These are phyloP conservation scores for Fragum sueziense DNA, from an alignment of 2,888 invertebrate genomes.

Conservation along the genomic window DNA sequence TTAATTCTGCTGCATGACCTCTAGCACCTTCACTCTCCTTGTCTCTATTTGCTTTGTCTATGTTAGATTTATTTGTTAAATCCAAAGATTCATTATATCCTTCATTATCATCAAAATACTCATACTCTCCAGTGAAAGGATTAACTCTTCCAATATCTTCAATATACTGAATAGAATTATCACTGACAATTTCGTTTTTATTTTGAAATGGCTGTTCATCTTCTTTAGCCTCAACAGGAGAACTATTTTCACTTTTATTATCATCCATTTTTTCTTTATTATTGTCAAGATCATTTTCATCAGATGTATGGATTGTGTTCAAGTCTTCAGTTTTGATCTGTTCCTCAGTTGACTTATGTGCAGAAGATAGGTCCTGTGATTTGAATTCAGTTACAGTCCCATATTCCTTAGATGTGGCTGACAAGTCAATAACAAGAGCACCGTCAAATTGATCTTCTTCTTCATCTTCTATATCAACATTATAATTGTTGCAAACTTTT, in stretches of 20 bases:
- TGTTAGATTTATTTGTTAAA: constrained; percentile 16
- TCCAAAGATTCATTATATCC: constrained; percentile 8
- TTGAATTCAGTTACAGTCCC: background rate
- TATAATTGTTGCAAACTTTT: no score
- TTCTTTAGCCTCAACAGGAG: no score
- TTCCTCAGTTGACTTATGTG: background rate
- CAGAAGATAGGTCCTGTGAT: background rate
- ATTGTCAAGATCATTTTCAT: background rate
- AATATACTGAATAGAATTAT: constrained; percentile 25
- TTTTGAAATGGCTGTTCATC: background rate
- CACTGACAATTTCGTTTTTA: background rate
- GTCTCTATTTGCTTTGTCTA: background rate
- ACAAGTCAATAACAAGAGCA: constrained; percentile 10
- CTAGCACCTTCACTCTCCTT: background rate
- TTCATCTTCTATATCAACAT: background rate
- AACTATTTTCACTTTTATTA: no score
- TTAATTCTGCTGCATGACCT: background rate
- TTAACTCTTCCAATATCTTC: constrained; percentile 44
- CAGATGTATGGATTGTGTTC: background rate
- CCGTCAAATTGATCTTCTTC: constrained; percentile 7
- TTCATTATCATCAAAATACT: constrained; percentile 5
- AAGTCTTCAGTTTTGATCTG: background rate
- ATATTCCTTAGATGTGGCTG: constrained; percentile 12
- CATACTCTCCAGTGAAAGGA: constrained; percentile 53
- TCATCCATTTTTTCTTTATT: background rate